Base-by-base conservation (phyloP, 2,113 vertebrate species). In the Garra rufa region DNA sequence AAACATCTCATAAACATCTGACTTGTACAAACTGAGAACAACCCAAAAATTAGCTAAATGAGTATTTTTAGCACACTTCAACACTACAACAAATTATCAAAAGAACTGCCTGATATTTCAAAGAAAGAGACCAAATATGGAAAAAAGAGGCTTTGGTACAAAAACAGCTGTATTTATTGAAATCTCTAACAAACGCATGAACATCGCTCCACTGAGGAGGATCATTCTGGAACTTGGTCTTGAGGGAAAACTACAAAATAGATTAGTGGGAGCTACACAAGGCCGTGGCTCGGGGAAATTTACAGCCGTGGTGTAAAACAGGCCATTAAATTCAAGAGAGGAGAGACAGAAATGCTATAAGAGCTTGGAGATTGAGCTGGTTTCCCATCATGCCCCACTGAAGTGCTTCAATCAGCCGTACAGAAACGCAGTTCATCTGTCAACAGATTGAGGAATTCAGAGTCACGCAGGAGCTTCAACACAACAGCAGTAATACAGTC, bases 111-210 rank as follows among this genome's bases (percentile, higher is more conserved):
- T 14, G 6, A 74, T 46, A 21, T 46, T 46, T 24, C 17, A 26
- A n/a, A n/a, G 3, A 75, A 3, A 8, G 21, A n/a, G 38, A 61
- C 30, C 61, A 59, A 28, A 17, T 55, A 21, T 57, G 44, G 24
- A 17, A 26, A 82, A 59, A 28, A 70, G 1, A 1, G 71, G 8
- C 38, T 84, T 86, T 67, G 52, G 73, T 94, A 94, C 83, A 93
- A 95, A 94, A 95, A 90, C 84, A 86, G 75, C 80, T 84, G 83
- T 38, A 91, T 95, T 95, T 93, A 93, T 94, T 93, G 82, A 92
- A 83, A 84, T 86, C 89, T 85, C 43, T 87, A 92, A 94, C 89
- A 93, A 93, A 92, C 81, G 89, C 82, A 81, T 77, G 2, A 43
- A 80, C 48, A 85, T 52, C 48, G 46, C 55, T 52, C 80, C 13